Evolutionary conservation across 2,113 vertebrate species (phyloP).

Genomic region (Brevimyrus niger): DNA sequence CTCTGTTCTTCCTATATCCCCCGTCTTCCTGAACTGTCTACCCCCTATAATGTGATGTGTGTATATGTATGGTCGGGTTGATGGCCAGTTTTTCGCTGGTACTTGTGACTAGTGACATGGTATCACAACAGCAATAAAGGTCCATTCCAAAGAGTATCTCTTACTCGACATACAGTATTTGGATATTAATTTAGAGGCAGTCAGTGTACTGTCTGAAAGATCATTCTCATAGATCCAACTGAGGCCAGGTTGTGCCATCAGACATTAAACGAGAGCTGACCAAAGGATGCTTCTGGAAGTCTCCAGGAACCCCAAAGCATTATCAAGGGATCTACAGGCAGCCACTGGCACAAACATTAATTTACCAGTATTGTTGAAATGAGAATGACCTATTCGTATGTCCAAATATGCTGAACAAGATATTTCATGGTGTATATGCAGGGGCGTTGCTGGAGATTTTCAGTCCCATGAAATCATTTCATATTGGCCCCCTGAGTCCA

Average conservation of each 20-base stretch:
- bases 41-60: too few relatives aligned
- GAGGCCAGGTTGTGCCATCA: neutral
- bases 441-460: too few relatives aligned
- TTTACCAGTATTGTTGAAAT: neutral
- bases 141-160: neutral
- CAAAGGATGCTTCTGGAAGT: neutral
- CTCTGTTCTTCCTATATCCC: too few relatives aligned
- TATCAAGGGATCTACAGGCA: neutral
- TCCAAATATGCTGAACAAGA: neutral
- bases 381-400: neutral
- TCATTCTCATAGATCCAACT: neutral
- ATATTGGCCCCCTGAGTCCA: too few relatives aligned
- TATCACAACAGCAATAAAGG: too few relatives aligned
- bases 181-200: neutral
- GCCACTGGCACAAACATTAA: neutral
- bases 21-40: too few relatives aligned
- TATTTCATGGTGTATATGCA: neutral
- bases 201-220: neutral
- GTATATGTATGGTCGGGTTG: too few relatives aligned
- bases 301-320: neutral
- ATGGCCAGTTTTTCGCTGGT: too few relatives aligned
- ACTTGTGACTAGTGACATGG: too few relatives aligned
- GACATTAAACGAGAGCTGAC: neutral
- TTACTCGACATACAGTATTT: neutral
- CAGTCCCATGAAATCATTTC: too few relatives aligned